phyloP scores from a whole-genome alignment of 1,140 invertebrate genomes.

The Drosophila pectinifera region DNA sequence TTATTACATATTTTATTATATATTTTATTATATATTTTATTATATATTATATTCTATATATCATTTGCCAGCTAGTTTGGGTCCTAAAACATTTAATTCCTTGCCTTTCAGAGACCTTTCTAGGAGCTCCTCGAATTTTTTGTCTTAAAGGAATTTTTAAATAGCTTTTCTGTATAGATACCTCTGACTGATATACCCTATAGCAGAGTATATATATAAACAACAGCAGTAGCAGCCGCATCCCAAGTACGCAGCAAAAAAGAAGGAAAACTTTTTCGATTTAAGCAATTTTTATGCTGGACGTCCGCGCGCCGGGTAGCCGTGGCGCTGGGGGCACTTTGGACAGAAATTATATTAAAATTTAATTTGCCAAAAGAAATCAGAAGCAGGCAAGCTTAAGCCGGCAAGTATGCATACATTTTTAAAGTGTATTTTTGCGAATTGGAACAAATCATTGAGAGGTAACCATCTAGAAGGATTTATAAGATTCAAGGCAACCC shows the following conservation, averaged over 20 bases:
- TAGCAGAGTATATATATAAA: constrained; percentile 10
- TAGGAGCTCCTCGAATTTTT: too few relatives aligned
- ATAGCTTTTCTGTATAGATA: background rate
- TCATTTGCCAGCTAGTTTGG: background rate
- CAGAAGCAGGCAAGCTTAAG: background rate
- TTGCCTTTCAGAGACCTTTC: background rate
- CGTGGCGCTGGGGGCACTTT: constrained; percentile 1
- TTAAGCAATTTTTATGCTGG: constrained; percentile 70
- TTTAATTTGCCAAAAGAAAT: constrained; percentile 20
- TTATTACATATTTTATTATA: too few relatives aligned
- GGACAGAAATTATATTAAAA: constrained; percentile 3
- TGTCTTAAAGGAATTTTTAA: too few relatives aligned
- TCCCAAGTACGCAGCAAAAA: constrained; percentile 29
- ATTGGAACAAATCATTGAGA: background rate
- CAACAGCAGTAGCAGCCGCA: constrained; percentile 12
- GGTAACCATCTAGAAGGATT: too few relatives aligned
- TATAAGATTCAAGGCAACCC: too few relatives aligned
- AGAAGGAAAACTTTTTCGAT: constrained; percentile 74
- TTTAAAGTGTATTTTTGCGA: constrained; percentile 7
- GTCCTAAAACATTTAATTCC: background rate
- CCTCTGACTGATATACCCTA: too few relatives aligned
- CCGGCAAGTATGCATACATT: background rate
- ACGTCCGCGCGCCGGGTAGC: constrained; percentile 7
- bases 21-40: background rate
- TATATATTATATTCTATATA: background rate